Evolutionary conservation across 2,888 invertebrate species (phyloP), one percentile per base, ranked within the genome.

Genomic region (Temnothorax ravouxi): DNA sequence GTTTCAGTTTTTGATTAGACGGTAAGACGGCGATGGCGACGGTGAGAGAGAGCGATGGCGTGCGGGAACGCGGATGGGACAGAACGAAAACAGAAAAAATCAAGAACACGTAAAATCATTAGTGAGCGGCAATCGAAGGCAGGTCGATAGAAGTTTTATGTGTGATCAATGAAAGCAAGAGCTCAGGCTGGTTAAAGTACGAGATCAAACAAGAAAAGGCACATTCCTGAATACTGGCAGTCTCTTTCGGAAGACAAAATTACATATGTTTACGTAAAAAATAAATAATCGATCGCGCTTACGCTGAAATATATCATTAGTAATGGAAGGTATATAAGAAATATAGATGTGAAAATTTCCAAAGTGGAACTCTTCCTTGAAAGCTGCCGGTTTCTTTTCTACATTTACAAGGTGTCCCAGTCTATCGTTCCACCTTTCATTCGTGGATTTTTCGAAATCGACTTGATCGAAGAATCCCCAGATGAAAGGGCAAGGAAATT

Each of bases 61-160:
- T 86, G 87, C 88, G 77, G 88, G 86, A 82, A 81, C 86, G 87
- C 85, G 89, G 86, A 87, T 83, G 84, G 84, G 81, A 90, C 83
- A 76, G 82, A 90, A 91, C 89, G 88, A 88, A 91, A 91, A 88
- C 88, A 90, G 86, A 91, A 89, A 80, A 80, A 88, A 91, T 83
- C 82, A 86, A 86, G 62, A 88, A 90, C 84, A 84, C 77, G 77
- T 72, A 50, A 74, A 83, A 85, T 84, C 69, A 89, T 91, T 86
- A 90, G 82, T 81, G 66, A 54, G 77, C 66, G 47, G 80, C 77
- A 72, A 71, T 61, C 47, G 9, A 75, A 71, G 56, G 62, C 50
- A 34, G 8, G 6, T 21, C 9, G 52, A 52, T 50, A 59, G 11
- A 79, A 54, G 29, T 66, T 47, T 38, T 76, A 71, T 74, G 47